phyloP scores from a whole-genome alignment of 1,140 invertebrate species.

The Halyomorpha halys region DNA sequence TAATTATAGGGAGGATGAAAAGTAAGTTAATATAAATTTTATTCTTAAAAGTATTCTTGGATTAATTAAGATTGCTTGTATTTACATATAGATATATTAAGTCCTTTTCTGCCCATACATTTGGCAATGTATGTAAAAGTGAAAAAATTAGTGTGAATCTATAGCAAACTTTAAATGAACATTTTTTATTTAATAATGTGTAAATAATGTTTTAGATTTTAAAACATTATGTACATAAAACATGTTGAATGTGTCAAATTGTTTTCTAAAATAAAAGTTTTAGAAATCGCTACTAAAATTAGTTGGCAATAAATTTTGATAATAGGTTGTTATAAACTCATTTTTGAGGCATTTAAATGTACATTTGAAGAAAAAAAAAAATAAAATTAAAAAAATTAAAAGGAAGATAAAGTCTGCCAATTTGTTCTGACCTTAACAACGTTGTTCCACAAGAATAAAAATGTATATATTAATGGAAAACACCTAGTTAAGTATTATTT shows the following conservation, averaged over 20 bases:
- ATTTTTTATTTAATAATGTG: conserved; percentile 5
- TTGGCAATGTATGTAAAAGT: conserved; percentile 1
- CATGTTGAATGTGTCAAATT: background rate
- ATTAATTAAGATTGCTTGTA: background rate
- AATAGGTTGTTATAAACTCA: conserved; percentile 11
- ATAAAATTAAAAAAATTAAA: too few species aligned
- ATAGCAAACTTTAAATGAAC: background rate
- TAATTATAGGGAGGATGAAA: conserved; percentile 1
- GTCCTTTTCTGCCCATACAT: background rate
- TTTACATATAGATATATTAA: conserved; percentile 6
- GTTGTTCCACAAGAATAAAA: conserved; percentile 1
- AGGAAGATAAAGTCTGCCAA: conserved; percentile 1
- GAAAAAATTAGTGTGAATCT: background rate
- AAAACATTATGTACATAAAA: background rate
- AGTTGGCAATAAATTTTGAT: conserved; percentile 17
- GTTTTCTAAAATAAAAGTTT: conserved; percentile 7
- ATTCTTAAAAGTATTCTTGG: background rate
- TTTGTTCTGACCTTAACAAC: conserved; percentile 3
- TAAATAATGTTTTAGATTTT: background rate
- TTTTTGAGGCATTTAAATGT: background rate
- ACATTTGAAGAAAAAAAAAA: background rate
- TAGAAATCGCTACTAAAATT: conserved; percentile 14
- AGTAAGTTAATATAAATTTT: conserved; percentile 4
- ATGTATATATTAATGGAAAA: background rate
- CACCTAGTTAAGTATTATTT: too few species aligned